Conservation (phyloP, 2,797 vertebrate genomes). For the Chrysocyon brachyurus region DNA sequence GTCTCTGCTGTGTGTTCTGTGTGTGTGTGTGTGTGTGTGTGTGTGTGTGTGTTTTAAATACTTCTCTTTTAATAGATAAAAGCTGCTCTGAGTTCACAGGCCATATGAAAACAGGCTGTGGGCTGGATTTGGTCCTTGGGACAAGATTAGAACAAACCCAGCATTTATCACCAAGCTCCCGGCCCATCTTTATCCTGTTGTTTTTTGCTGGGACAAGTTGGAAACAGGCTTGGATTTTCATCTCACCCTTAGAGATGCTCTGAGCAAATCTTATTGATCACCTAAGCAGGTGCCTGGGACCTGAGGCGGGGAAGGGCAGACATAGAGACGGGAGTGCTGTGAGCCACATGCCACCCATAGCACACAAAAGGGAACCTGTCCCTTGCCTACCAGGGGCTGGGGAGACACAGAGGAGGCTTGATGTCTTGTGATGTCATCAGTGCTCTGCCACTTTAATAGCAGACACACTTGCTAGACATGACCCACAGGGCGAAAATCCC, state of each 20-base stretch:
- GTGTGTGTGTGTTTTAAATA: neutral
- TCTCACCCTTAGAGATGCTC: neutral
- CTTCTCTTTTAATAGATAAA: neutral
- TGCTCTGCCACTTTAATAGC: too few relatives aligned
- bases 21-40: fast-evolving
- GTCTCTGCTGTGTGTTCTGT: too few relatives aligned
- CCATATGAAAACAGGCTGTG: neutral
- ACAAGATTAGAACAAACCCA: neutral
- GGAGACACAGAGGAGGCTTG: neutral
- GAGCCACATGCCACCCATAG: neutral
- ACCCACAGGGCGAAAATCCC: neutral
- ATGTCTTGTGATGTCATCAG: neutral
- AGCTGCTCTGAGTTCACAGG: neutral
- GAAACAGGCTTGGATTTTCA: neutral
- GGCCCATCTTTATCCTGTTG: neutral
- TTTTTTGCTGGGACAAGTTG: neutral
- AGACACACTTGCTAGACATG: neutral
- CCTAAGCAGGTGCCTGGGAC: too few relatives aligned
- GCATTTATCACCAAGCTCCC: neutral
- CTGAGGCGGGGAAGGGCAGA: neutral
- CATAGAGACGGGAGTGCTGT: fast-evolving
- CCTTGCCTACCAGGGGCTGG: neutral
- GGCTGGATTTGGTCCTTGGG: neutral
- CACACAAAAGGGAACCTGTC: neutral
- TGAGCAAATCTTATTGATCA: neutral